Percentiles rank a stretch among this genome's conserved stretches.
phyloP scores from a whole-genome alignment of 2,888 invertebrate species.

The Meloe dianella region DNA sequence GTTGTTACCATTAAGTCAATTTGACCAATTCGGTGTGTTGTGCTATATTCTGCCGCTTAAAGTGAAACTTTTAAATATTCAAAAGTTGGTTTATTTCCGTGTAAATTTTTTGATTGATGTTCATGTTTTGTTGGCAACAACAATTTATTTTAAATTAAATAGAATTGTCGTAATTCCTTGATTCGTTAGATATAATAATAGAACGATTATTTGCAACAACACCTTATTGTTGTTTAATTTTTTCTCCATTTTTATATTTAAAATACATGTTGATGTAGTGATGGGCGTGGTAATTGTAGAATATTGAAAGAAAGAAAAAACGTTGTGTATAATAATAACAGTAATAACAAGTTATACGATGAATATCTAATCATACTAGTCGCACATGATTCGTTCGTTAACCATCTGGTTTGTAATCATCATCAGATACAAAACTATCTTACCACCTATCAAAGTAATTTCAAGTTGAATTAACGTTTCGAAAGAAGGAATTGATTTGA shows the following conservation, averaged over 20 bases:
- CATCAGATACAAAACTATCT: neutral
- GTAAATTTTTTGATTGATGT: conserved; percentile 7
- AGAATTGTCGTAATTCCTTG: neutral
- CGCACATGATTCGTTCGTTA: conserved; percentile 9
- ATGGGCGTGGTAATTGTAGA: conserved; percentile 8
- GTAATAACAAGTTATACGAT: neutral
- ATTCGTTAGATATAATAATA: neutral
- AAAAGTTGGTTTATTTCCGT: neutral
- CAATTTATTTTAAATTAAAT: neutral
- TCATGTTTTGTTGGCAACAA: neutral
- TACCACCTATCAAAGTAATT: conserved; percentile 8
- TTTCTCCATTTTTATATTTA: neutral
- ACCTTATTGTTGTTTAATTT: neutral
- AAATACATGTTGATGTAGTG: neutral
- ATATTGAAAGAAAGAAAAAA: neutral
- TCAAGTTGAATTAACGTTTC: conserved; percentile 6
- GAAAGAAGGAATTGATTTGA: conserved; percentile 7
- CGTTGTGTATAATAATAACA: neutral
- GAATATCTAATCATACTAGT: conserved; percentile 10
- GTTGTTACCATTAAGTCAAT: too few species aligned
- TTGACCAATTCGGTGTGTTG: too few species aligned
- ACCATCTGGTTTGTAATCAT: conserved; percentile 9
- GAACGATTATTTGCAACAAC: conserved; percentile 2
- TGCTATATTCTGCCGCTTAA: too few species aligned
- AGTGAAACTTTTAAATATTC: too few species aligned